These are phyloP conservation scores for Flabesymbios commensalis DNA, from an alignment of 2,888 invertebrate genomes.

Conservation along the genomic window DNA sequence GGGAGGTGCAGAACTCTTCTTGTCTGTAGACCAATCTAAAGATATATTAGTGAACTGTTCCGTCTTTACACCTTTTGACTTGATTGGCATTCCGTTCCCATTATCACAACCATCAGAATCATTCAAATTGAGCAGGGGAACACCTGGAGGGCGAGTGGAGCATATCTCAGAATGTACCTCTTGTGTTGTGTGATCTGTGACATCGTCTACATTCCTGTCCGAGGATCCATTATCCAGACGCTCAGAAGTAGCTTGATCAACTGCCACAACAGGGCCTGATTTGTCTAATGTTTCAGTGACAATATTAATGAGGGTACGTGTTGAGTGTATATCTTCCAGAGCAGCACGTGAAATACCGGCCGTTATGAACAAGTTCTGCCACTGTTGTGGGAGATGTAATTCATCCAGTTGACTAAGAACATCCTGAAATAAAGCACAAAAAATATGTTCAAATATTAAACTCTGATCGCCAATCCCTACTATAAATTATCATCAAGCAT, in stretches of 20 bases:
- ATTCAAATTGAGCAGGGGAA: conserved; percentile 5
- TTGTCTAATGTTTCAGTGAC: conserved; percentile 43
- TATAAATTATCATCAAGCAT: no score
- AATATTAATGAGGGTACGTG: conserved; percentile 46
- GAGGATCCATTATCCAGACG: no score
- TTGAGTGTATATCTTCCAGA: conserved; percentile 46
- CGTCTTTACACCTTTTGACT: no score
- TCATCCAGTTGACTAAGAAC: conserved; percentile 43
- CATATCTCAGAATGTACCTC: neutral
- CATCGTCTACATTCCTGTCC: no score
- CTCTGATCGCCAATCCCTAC: no score
- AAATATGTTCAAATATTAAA: no score
- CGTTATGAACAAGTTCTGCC: conserved; percentile 45
- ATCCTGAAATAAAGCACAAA: conserved; percentile 41
- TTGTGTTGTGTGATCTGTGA: no score
- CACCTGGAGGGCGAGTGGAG: conserved; percentile 4
- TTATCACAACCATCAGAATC: conserved; percentile 2
- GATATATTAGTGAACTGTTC: no score
- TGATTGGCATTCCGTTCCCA: neutral
- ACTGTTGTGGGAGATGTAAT: conserved; percentile 47
- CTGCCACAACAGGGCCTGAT: no score
- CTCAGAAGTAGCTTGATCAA: no score
- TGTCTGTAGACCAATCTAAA: no score
- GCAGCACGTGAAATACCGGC: conserved; percentile 46
- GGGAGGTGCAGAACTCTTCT: neutral